phyloP scores from a whole-genome alignment of 2,888 invertebrate species.

The Drosophila suboccidentalis region DNA sequence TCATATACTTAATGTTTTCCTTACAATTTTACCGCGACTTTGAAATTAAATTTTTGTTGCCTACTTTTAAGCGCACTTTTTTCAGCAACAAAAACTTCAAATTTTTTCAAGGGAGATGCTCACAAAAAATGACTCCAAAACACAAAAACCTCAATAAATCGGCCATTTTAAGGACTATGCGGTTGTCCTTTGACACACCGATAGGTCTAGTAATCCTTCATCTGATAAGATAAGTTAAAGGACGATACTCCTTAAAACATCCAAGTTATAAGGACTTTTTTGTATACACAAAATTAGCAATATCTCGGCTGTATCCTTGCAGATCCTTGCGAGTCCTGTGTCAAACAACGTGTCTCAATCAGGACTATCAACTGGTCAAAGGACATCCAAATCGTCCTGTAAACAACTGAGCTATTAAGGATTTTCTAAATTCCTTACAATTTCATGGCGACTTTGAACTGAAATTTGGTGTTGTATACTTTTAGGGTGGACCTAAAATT shows the following conservation, averaged over 20 bases:
- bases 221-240: neutral
- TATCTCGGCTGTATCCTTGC: slow-evolving; percentile 8
- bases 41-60: no score
- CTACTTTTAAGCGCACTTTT: no score
- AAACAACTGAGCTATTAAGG: neutral
- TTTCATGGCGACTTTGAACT: neutral
- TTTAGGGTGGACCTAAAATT: slow-evolving; percentile 12
- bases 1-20: neutral
- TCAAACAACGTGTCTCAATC: neutral
- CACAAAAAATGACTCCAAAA: neutral
- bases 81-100: no score
- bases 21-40: no score
- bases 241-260: slow-evolving; percentile 12
- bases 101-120: slow-evolving; percentile 1
- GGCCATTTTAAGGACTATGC: slow-evolving; percentile 5
- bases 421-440: neutral
- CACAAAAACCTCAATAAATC: slow-evolving; percentile 2
- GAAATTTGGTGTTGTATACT: slow-evolving; percentile 20
- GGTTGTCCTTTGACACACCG: slow-evolving; percentile 8
- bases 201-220: neutral
- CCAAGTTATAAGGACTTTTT: slow-evolving; percentile 5
- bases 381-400: slow-evolving; percentile 10
- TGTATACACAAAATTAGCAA: neutral
- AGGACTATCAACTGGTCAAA: neutral
- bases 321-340: slow-evolving; percentile 3